Base-by-base conservation (phyloP, 2,797 vertebrate genomes). In the Enteromius unitaeniatus region DNA sequence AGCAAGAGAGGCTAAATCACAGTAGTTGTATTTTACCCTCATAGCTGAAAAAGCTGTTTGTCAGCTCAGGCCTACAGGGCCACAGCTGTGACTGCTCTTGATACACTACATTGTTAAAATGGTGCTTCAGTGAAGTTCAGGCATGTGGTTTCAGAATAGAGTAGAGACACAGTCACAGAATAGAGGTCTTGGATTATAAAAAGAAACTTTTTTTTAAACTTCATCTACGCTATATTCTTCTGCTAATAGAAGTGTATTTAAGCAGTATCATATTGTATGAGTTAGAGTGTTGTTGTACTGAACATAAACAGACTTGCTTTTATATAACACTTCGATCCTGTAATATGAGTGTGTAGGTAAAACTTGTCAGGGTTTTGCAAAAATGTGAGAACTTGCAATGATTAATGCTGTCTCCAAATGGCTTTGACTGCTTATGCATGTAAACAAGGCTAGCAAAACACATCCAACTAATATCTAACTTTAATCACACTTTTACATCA, bases 1-100 rank as follows among this genome's bases (percentile, higher is more conserved):
- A 42, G 49, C 21, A 4, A 17, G 51, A 42, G 47, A 45, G 19
- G 34, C n/a, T 58, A 81, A 81, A 81, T 72, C 68, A 60, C 26
- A 37, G 68, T 60, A 15, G 53, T 31, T 62, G 34, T 69, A n/a
- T 62, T 73, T 70, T 23, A 34, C 26, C 58, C 76, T 47, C 21
- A 19, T 45, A n/a, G 26, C 68, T 49, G 37, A 13, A 31, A 42
- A 53, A 45, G 17, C 34, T 45, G 51, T 81, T 81, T 69, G n/a
- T 72, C 55, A 45, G 67, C 34, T 70, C 67, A 72, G 69, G 53
- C 68, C 68, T 73, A 21, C 68, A 62, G 53, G 51, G 23, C 60
- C 40, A 81, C 37, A 73, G 42, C 76, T 47, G 40, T 21, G 42
- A 7, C 26, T 34, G 23, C 58, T 49, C 15, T 31, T 49, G 9